These are phyloP conservation scores for Taxidea taxus DNA, from an alignment of 2,113 vertebrate species.

Conservation along the genomic window DNA sequence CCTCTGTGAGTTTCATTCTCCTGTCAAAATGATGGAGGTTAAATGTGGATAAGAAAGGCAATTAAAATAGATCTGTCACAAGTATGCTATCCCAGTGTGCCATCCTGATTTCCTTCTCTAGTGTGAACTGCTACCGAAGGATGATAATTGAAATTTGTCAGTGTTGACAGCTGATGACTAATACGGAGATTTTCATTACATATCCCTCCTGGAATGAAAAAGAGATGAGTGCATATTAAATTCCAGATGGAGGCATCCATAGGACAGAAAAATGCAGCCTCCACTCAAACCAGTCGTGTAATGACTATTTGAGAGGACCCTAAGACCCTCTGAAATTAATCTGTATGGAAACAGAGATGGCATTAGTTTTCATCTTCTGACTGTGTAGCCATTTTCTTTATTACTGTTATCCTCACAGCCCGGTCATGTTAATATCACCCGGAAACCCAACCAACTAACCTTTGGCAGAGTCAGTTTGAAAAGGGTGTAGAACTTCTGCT, in stretches of 20 bases:
- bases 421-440: not conserved
- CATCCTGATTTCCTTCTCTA: conserved; percentile 60
- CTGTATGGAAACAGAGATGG: not conserved
- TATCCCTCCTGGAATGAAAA: conserved; percentile 63
- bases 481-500: not conserved
- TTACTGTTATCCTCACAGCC: not conserved
- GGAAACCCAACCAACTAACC: not conserved
- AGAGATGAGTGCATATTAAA: conserved; percentile 71
- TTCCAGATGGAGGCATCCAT: conserved; percentile 54
- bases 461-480: not conserved
- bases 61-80: conserved; percentile 77
- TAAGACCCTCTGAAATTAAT: not conserved
- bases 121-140: conserved; percentile 62
- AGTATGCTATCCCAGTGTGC: conserved; percentile 60
- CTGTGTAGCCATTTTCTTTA: not conserved
- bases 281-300: not conserved
- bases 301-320: not conserved
- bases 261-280: not conserved
- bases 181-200: conserved; percentile 78
- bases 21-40: conserved; percentile 69
- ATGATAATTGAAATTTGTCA: conserved; percentile 79
- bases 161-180: conserved; percentile 76
- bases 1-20: conserved; percentile 46
- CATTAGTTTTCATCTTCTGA: not conserved
- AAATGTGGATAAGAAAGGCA: conserved; percentile 75